Percentiles rank a stretch among this genome's conserved stretches.
These are phyloP conservation scores for Anthrax anthrax DNA, from an alignment of 2,888 invertebrate genomes.

Conservation along the genomic window DNA sequence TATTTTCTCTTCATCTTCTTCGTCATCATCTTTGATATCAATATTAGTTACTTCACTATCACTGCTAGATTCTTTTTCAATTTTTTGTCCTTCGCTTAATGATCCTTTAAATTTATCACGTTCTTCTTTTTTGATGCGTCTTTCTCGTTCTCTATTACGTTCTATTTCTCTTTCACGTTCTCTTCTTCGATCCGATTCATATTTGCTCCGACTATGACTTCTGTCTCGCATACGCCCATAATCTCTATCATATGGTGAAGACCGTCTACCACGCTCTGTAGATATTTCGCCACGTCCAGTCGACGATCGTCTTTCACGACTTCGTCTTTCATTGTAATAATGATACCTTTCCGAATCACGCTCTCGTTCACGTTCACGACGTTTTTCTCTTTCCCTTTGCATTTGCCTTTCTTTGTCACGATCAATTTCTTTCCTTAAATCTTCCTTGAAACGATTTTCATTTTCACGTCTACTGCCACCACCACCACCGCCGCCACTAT, in stretches of 20 bases:
- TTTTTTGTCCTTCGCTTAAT: conserved; percentile 62
- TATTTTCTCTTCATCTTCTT: conserved; percentile 85
- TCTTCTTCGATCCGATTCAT: conserved; percentile 29
- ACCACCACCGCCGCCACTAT: no score
- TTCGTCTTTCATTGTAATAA: conserved; percentile 14
- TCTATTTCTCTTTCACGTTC: conserved; percentile 24
- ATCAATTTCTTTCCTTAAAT: conserved; percentile 34
- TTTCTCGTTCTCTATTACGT: conserved; percentile 29
- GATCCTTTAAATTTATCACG: conserved; percentile 55
- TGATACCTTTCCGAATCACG: conserved; percentile 21
- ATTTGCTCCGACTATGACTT: conserved; percentile 31
- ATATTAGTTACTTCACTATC: conserved; percentile 55
- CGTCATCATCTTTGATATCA: conserved; percentile 71
- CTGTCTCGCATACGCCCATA: conserved; percentile 19
- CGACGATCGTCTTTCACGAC: conserved; percentile 21
- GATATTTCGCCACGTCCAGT: not conserved
- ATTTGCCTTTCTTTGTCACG: conserved; percentile 35
- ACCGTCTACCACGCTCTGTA: conserved; percentile 25
- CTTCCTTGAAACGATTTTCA: conserved; percentile 31
- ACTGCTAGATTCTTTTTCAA: conserved; percentile 50
- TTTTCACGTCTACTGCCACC: conserved; percentile 32
- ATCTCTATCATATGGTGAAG: not conserved
- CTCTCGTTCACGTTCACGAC: conserved; percentile 23
- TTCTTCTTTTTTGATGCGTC: conserved; percentile 27
- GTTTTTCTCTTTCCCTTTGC: conserved; percentile 29